Conservation (phyloP, 1,140 invertebrate species). For the Dendrolimus kikuchii region DNA sequence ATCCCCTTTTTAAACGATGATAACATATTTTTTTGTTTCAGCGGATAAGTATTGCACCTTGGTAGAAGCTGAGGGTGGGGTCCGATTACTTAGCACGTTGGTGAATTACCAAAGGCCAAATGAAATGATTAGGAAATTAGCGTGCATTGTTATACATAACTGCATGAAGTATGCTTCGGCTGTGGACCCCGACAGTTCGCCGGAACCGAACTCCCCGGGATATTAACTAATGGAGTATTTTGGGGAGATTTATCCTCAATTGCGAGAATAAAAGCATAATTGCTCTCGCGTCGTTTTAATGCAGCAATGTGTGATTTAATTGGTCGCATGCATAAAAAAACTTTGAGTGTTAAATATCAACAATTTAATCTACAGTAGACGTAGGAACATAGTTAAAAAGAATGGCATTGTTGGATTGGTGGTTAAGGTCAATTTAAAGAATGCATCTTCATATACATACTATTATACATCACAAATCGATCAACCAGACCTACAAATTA, state of each 20-base stretch:
- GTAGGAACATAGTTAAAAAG: too few species aligned
- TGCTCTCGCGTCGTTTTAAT: too few species aligned
- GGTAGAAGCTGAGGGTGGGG: conserved; percentile 88
- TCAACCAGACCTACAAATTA: too few species aligned
- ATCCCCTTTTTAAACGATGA: background rate
- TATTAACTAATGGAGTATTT: conserved; percentile 57
- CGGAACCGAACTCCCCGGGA: conserved; percentile 20
- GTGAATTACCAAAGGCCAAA: conserved; percentile 76
- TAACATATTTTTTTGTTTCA: conserved; percentile 51
- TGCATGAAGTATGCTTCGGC: conserved; percentile 49
- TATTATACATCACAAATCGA: too few species aligned
- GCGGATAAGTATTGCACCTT: conserved; percentile 92
- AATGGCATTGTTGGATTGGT: too few species aligned
- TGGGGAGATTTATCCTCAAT: conserved; percentile 40
- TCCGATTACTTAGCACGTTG: conserved; percentile 81
- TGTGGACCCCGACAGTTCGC: conserved; percentile 8
- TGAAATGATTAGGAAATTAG: conserved; percentile 77
- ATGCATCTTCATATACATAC: too few species aligned
- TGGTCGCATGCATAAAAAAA: too few species aligned
- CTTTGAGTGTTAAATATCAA: too few species aligned
- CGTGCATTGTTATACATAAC: conserved; percentile 77
- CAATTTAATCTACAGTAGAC: too few species aligned
- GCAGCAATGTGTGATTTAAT: too few species aligned
- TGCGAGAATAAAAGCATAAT: conserved; percentile 23
- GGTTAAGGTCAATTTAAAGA: too few species aligned